Base-by-base conservation (phyloP, 2,888 invertebrate genomes). In the Drosophila infuscata region DNA sequence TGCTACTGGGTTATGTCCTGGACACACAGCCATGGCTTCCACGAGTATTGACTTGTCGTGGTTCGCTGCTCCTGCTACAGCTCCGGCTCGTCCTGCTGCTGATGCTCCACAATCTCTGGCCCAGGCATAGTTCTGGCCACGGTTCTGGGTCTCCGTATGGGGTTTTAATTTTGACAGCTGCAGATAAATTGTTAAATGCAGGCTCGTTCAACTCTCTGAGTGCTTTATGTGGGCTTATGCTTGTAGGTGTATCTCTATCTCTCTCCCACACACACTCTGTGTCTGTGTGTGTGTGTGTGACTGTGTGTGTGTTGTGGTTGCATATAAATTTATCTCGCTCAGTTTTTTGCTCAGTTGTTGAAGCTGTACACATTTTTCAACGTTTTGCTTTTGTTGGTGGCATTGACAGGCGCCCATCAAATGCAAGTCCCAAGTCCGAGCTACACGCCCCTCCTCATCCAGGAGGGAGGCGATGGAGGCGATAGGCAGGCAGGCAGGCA, bases 141-240 rank as follows among this genome's bases (percentile, higher is more conserved):
- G 82, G 68, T 51, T 67, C 59, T 72, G 75, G 77, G 68, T 76
- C 80, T 79, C 87, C 85, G 85, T 86, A 82, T 91, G 91, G 87
- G 91, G 92, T 92, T 92, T 92, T 91, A 90, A 92, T 92, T 92
- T 92, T 92, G 92, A 92, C 92, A 92, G 92, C 91, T 88, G 89
- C 90, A 92, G 92, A 92, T 92, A 91, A 91, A 92, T 92, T 91
- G 91, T 91, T 91, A 92, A 92, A 91, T 91, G 90, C 91, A 86
- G 88, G 88, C 86, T 73, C 79, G 65, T 71, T 71, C 85, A 69
- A 76, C 75, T 77, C 78, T 74, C 84, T 84, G 85, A 85, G 85
- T 85, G 85, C 88, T 85, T 85, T 85, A 89, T 85, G 87, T 87
- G 87, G 82, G 84, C 89, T 85, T 85, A 86, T 68, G 84, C 71